Percentiles rank a stretch among this genome's conserved stretches.
Conservation (phyloP, 2,888 invertebrate species). For the Clepsis dumicolana region DNA sequence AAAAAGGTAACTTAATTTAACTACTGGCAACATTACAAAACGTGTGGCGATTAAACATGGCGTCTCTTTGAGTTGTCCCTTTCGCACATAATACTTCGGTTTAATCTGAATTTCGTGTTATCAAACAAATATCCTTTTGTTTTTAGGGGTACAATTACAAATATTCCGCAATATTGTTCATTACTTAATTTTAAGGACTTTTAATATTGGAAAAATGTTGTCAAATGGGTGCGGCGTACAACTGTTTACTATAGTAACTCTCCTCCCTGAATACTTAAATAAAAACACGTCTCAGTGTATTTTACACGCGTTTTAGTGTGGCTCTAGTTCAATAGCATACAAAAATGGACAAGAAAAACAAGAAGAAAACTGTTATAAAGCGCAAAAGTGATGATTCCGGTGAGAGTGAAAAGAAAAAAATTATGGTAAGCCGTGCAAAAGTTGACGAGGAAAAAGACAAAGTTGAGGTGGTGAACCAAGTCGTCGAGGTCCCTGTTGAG, state of each 20-base stretch:
- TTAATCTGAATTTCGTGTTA: conserved; percentile 53
- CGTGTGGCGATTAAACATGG: conserved; percentile 66
- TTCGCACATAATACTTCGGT: conserved; percentile 64
- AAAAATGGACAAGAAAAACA: conserved; percentile 85
- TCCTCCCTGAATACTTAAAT: conserved; percentile 48
- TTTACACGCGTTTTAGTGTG: conserved; percentile 55
- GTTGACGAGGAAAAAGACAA: conserved; percentile 74
- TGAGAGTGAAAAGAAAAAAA: conserved; percentile 78
- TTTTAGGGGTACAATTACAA: conserved; percentile 48
- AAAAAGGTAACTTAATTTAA: not conserved
- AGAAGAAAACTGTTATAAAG: conserved; percentile 82
- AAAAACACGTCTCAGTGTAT: conserved; percentile 48
- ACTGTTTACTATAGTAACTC: conserved; percentile 46
- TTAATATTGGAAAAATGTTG: conserved; percentile 59
- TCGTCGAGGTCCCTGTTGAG: conserved; percentile 80
- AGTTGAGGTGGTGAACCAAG: conserved; percentile 76
- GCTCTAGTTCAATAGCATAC: conserved; percentile 53
- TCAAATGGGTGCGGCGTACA: conserved; percentile 64
- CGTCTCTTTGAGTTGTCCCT: conserved; percentile 79
- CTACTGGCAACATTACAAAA: conserved; percentile 30
- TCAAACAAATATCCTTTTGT: conserved; percentile 55
- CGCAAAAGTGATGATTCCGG: conserved; percentile 78
- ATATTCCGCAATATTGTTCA: conserved; percentile 33
- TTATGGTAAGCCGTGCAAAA: conserved; percentile 72
- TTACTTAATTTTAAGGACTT: conserved; percentile 33